Evolutionary conservation across 1,140 invertebrate species (phyloP), one percentile per base, ranked within the genome.

Genomic region (Ganaspis sp.): DNA sequence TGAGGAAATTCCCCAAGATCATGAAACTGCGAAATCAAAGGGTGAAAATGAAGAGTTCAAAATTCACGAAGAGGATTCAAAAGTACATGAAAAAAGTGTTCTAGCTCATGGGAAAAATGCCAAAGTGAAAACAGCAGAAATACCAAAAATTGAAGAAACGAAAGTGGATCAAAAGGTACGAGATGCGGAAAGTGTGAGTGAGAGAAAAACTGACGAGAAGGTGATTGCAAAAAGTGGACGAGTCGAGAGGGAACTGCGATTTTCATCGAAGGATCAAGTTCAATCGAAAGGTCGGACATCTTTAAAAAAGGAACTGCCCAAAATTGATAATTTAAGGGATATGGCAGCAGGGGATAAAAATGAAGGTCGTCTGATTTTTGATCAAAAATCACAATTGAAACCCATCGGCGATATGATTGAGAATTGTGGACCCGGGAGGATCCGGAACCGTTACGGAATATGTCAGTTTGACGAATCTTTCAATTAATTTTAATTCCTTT

Each of bases 341-440:
- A 23, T 77, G 1, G 23, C 37, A 12, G 8, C 69, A 17, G 58
- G 70, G 26, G 58, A 64, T 64, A 64, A 64, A 64, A 64, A 64
- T 29, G 58, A 64, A 64, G 58, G 29, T 64, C 58, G 58, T 64
- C 58, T 34, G 5, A 64, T 64, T 29, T 23, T n/a, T n/a, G 11
- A 64, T 29, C 23, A 64, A 29, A 64, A 29, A 8, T 64, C 58
- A 29, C 78, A 79, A 6, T 12, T 90, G 9, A 88, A 81, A 29
- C 80, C 89, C 19, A 4, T 91, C 3, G 90, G 90, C 0, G 89
- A 80, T 12, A 87, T 75, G 0, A 79, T 90, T 6, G 89, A 91
- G 70, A 88, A 91, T 11, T 91, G 90, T 42, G 90, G 90, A 26
- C 90, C 90, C 9, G 88, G 86, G 11, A 82, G 89, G 72, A 81